Evolutionary conservation across 1,140 invertebrate species (phyloP), one percentile per base, ranked within the genome.

Genomic region (Halesus radiatus): DNA sequence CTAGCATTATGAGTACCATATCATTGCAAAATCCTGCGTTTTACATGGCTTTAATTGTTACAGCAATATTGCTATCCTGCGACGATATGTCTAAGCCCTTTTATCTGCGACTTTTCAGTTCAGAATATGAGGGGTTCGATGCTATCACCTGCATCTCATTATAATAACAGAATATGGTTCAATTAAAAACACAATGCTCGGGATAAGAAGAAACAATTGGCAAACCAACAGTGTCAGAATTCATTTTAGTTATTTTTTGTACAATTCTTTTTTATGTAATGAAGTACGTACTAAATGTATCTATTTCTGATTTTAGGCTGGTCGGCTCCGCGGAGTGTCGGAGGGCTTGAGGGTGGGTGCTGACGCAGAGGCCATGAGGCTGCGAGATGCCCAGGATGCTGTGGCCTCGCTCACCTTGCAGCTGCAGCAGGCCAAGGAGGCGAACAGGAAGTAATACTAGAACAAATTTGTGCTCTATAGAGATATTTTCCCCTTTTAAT

Each of bases 321-420:
- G 89, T 5, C 81, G 89, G 75, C 84, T 89, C 6, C 86, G 88
- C 29, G 88, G 88, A 20, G 87, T 89, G 64, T 88, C 88, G 22
- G 88, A 91, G 84, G 91, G 93, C 10, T 86, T 92, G 29, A 85
- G 93, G 56, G 85, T 89, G 1, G 93, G 94, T 83, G 89, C 90
- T 52, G 91, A 93, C 78, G 87, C 88, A 3, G 88, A 90, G 50
- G 86, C 92, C 10, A 86, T 88, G 52, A 87, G 87, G 22, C 86
- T 93, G 0, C 88, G 90, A 76, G 92, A 93, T 86, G 84, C 86
- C 89, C 80, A 89, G 79, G 88, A 89, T 62, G 86, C 87, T 45
- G 86, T 88, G n/a, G 88, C 91, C 16, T 93, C 94, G 50, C 88
- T 92, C 56, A 85, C 89, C 18, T 87, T 91, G n/a, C 87, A 92